These are phyloP conservation scores for Molossus alvarezi DNA, from an alignment of 2,797 vertebrate genomes.

Conservation along the genomic window DNA sequence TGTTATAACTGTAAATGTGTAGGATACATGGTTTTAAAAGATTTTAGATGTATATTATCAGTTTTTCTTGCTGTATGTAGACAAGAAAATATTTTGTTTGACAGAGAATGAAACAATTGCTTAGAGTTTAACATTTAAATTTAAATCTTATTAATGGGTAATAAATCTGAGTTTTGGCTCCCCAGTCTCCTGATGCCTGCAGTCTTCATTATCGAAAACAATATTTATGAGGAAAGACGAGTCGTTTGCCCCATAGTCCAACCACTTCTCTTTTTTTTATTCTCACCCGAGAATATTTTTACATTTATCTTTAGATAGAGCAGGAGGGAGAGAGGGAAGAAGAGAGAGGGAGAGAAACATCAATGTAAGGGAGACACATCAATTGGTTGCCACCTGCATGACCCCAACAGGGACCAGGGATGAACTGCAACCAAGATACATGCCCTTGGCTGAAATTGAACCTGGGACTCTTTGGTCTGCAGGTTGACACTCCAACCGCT, in stretches of 20 bases:
- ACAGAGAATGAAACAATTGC: not conserved
- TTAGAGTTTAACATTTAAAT: slow-evolving; percentile 19
- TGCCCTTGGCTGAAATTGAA: too few species aligned
- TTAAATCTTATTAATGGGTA: not conserved
- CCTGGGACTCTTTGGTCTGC: too few species aligned
- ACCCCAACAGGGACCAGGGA: too few species aligned
- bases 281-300: too few species aligned
- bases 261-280: not conserved
- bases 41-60: not conserved
- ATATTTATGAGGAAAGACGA: not conserved
- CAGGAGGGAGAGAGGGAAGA: too few species aligned
- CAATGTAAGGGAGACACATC: too few species aligned
- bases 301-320: too few species aligned
- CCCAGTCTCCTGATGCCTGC: not conserved
- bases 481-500: too few species aligned
- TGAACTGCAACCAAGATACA: too few species aligned
- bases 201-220: not conserved
- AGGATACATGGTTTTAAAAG: not conserved
- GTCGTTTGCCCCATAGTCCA: not conserved
- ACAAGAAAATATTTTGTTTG: not conserved
- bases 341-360: too few species aligned
- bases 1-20: not conserved
- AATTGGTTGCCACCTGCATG: too few species aligned
- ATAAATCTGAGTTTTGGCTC: not conserved
- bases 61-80: not conserved